A percentile compares a stretch with the other conserved stretches of the same genome.
phyloP scores from a whole-genome alignment of 2,888 invertebrate species.

The Tethea ocularis region DNA sequence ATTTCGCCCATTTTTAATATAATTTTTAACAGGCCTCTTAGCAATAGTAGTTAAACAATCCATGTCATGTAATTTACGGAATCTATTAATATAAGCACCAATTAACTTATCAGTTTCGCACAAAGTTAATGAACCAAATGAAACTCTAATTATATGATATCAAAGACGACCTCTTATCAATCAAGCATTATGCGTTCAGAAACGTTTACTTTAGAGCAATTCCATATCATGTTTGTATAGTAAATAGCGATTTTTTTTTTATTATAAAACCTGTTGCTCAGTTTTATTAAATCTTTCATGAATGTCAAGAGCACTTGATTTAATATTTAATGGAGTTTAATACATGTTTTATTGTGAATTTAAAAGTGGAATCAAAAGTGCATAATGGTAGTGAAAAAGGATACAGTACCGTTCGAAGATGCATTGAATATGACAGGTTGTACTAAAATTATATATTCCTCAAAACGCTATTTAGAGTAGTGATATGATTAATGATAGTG shows the following conservation, averaged over 20 bases:
- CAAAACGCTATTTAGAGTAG: background rate
- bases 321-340: background rate
- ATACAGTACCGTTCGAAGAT: slow-evolving; percentile 54
- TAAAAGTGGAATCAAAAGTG: slow-evolving; percentile 8
- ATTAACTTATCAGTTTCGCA: too few species aligned
- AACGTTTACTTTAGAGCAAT: background rate
- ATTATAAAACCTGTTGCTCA: background rate
- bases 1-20: too few species aligned
- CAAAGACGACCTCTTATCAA: background rate
- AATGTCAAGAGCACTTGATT: background rate
- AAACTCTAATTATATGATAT: background rate
- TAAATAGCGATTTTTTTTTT: background rate
- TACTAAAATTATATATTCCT: slow-evolving; percentile 11
- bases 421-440: slow-evolving; percentile 57
- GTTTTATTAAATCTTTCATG: background rate
- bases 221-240: background rate
- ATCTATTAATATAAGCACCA: too few species aligned
- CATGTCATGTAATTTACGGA: too few species aligned
- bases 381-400: slow-evolving; percentile 40
- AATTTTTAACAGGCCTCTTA: too few species aligned
- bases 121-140: background rate
- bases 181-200: background rate
- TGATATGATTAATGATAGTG: too few species aligned
- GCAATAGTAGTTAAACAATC: too few species aligned
- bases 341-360: background rate